A percentile compares a stretch with the other conserved stretches of the same genome.
These are phyloP conservation scores for Nematostella vectensis DNA, from an alignment of 92 coral and sea anemone genomes.

Conservation along the genomic window DNA sequence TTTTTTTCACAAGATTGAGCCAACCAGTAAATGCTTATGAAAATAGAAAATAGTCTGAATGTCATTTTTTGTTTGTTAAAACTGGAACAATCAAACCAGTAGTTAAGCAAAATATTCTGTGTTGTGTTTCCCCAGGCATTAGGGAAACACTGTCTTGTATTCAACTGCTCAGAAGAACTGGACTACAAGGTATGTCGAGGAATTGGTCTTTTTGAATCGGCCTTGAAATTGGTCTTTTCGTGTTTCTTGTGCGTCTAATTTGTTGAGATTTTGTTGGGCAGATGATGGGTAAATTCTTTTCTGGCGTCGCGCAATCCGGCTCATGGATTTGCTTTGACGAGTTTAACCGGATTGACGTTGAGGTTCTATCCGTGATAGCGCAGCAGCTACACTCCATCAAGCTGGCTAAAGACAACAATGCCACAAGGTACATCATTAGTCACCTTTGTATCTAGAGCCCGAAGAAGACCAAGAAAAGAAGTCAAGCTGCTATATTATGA, in stretches of 20 bases:
- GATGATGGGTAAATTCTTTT: conserved; percentile 99
- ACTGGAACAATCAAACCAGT: no score
- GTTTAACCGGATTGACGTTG: conserved; percentile 97
- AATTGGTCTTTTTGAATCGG: conserved; percentile 1
- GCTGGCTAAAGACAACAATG: conserved; percentile 75
- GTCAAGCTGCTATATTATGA: no score
- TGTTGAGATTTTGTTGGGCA: no score
- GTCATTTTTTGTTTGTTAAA: no score
- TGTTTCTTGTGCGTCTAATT: not conserved
- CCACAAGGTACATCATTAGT: conserved; percentile 45
- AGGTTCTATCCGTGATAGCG: conserved; percentile 89
- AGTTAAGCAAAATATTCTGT: no score
- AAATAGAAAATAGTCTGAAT: no score
- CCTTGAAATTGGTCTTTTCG: not conserved
- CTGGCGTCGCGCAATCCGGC: conserved; percentile 89
- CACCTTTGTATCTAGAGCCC: no score
- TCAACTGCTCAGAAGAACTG: conserved; percentile 97
- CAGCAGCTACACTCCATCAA: conserved; percentile 88
- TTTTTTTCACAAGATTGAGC: no score
- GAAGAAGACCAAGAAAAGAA: no score
- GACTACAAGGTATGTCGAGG: conserved; percentile 98
- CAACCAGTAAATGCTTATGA: no score
- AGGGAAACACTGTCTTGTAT: conserved; percentile 95
- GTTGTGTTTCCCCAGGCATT: conserved; percentile 49
- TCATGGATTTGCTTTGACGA: conserved; percentile 99